Evolutionary conservation across 2,797 vertebrate genomes (phyloP), one percentile per base, ranked within the genome.

Genomic region (Sylvia borin): DNA sequence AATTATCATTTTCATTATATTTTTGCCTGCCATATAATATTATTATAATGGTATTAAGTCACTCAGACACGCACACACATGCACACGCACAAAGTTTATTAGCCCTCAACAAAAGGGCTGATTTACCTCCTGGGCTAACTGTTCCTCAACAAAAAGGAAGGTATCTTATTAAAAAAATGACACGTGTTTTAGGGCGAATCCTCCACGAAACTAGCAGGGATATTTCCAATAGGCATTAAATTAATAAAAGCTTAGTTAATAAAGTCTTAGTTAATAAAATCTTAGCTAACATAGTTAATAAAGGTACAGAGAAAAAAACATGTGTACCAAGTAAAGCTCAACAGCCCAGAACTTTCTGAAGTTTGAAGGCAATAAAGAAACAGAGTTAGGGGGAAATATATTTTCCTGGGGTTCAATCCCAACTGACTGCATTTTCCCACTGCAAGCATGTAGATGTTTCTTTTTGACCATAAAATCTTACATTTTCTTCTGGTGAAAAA

Each of bases 1-100:
- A 98, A 98, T 98, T 98, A 98, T 98, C 98, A 98, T 98, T 98
- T 98, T 98, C 98, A 98, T 98, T 98, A 98, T 98, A 98, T 98
- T 98, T 98, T 98, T 98, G 97, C 98, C 98, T 98, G 98, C 98
- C 98, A 98, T 98, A 98, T 98, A 97, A 97, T 98, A 98, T 98
- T 98, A 98, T 98, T 98, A 97, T 97, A 98, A 97, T 96, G 79
- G 96, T 97, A 97, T 96, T 93, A 97, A 97, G 91, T 85, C 96
- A 88, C 89, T 93, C 86, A 38, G 54, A 71, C 95, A 58, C 43
- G 36, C 68, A 34, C 79, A 50, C 62, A 38, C 90, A 74, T 7
- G 40, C 61, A 68, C 85, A 82, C 40, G 57, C 57, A 76, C 73
- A 94, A 96, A 96, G 93, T 97, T 97, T 97, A 97, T 95, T 95